Evolutionary conservation across 1,140 invertebrate genomes (phyloP).

Genomic region (Drosophila repleta): DNA sequence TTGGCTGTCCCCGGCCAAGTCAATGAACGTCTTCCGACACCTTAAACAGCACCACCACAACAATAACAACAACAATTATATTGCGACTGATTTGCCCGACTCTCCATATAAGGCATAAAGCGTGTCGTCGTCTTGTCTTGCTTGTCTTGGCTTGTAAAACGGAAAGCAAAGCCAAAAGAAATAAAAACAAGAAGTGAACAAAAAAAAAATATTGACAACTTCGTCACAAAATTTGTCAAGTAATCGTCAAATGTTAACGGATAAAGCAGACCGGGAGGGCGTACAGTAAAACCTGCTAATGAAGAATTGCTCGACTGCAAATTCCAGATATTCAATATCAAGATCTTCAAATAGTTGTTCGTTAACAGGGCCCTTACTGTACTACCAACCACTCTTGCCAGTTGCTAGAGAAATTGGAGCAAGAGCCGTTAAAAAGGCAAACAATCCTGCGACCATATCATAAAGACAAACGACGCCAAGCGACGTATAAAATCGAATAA

Average conservation of each 20-base stretch:
- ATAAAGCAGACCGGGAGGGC: conserved; percentile 1
- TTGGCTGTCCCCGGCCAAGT: conserved; percentile 48
- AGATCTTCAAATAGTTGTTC: too few species aligned
- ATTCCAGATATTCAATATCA: not conserved
- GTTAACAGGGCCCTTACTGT: not conserved
- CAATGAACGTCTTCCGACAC: conserved; percentile 78
- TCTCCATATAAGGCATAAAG: conserved; percentile 58
- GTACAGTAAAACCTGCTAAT: not conserved
- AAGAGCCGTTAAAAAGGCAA: conserved; percentile 13
- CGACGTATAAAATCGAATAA: conserved; percentile 23
- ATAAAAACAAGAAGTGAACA: conserved; percentile 15
- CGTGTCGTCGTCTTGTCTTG: conserved; percentile 59
- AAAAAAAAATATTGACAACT: conserved; percentile 17
- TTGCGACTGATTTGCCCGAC: conserved; percentile 41
- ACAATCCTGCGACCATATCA: conserved; percentile 20
- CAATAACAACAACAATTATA: conserved; percentile 20
- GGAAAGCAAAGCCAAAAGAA: conserved; percentile 46
- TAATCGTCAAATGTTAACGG: conserved; percentile 42
- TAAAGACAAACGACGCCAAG: conserved; percentile 32
- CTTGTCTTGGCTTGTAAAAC: conserved; percentile 57
- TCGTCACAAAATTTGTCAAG: conserved; percentile 38
- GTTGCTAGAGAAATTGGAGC: conserved; percentile 24
- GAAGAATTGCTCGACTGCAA: not conserved
- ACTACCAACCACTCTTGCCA: not conserved
- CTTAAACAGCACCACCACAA: conserved; percentile 47